A percentile compares a stretch with the other conserved stretches of the same genome.
phyloP scores from a whole-genome alignment of 2,797 vertebrate genomes.

The Heterohyrax brucei region DNA sequence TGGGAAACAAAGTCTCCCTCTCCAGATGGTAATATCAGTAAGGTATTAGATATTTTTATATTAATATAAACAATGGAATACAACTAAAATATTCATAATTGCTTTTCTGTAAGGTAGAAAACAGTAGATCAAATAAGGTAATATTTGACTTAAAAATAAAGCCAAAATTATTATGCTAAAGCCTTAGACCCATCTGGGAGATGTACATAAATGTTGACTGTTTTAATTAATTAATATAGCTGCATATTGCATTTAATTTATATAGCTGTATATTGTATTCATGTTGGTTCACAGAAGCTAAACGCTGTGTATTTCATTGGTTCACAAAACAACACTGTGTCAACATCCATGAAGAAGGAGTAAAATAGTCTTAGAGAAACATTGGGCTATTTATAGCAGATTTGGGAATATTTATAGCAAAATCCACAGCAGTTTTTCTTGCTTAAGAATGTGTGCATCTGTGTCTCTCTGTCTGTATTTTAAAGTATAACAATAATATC shows the following conservation, averaged over 20 bases:
- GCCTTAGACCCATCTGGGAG: conserved; percentile 14
- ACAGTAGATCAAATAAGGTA: conserved; percentile 41
- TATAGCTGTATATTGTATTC: conserved; percentile 25
- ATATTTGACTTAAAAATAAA: conserved; percentile 52
- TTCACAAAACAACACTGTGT: background rate
- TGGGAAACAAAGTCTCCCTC: conserved; percentile 36
- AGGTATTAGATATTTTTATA: conserved; percentile 48
- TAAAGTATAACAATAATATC: conserved; percentile 25
- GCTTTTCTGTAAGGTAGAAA: conserved; percentile 28
- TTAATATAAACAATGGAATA: conserved; percentile 49
- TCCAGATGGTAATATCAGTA: conserved; percentile 11
- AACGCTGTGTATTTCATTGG: background rate
- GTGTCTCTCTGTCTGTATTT: background rate
- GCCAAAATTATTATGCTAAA: conserved; percentile 64
- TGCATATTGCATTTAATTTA: conserved; percentile 62
- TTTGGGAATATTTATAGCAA: conserved; percentile 69
- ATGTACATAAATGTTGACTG: background rate
- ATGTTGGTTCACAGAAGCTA: conserved; percentile 11
- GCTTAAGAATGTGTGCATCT: background rate
- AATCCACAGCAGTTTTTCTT: conserved; percentile 42
- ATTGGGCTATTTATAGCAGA: background rate
- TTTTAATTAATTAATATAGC: conserved; percentile 59
- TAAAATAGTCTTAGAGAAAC: conserved; percentile 24
- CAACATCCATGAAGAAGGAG: conserved; percentile 2
- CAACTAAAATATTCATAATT: conserved; percentile 40